These are phyloP conservation scores for Hestina assimilis DNA, from an alignment of 1,140 invertebrate genomes.

Conservation along the genomic window DNA sequence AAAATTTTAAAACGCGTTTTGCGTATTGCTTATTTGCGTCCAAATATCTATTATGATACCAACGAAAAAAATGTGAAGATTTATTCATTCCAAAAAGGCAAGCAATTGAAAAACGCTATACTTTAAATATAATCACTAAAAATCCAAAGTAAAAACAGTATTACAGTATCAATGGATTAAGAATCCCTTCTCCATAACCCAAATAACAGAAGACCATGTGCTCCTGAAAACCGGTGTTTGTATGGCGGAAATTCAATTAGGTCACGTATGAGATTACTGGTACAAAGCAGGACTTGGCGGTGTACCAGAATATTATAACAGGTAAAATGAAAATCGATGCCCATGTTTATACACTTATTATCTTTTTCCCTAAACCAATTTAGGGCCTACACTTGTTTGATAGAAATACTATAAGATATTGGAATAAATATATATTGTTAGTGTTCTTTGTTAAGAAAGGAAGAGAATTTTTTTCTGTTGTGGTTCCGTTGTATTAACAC, in stretches of 20 bases:
- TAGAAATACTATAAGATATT: not conserved
- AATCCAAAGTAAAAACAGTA: not conserved
- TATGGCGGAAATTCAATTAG: slow-evolving; percentile 13
- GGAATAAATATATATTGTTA: too few relatives aligned
- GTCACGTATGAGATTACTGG: slow-evolving; percentile 7
- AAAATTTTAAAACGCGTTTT: too few relatives aligned
- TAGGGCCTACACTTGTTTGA: not conserved
- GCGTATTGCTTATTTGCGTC: too few relatives aligned
- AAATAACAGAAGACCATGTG: slow-evolving; percentile 6
- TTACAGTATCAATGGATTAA: not conserved
- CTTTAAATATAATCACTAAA: too few relatives aligned
- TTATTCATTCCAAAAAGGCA: too few relatives aligned
- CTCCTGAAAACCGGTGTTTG: slow-evolving; percentile 1
- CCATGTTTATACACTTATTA: not conserved
- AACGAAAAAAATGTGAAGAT: too few relatives aligned
- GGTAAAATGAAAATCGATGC: not conserved
- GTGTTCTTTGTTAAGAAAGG: too few relatives aligned
- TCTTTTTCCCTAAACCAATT: not conserved
- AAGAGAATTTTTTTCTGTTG: too few relatives aligned
- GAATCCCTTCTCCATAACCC: not conserved
- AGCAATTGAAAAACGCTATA: too few relatives aligned
- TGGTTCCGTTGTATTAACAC: too few relatives aligned
- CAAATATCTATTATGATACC: too few relatives aligned
- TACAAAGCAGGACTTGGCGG: slow-evolving; percentile 6
- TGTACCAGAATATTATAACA: slow-evolving; percentile 23